Evolutionary conservation across 2,888 invertebrate genomes (phyloP).

Genomic region (Lasius platythorax): DNA sequence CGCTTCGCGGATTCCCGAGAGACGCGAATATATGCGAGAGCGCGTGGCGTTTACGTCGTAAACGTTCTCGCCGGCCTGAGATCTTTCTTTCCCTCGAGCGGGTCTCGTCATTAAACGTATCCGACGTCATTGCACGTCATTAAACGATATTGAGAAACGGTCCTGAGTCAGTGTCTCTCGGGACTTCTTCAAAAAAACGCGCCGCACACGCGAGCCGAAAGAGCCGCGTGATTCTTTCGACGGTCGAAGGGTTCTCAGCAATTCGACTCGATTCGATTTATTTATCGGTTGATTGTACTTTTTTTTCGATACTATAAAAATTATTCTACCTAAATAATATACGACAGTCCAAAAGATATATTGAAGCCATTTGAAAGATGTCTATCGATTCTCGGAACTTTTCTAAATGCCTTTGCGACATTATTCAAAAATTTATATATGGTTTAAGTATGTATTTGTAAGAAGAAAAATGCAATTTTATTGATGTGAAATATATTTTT

Average conservation of each 20-base stretch:
- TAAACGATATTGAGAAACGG: conserved; percentile 17
- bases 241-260: conserved; percentile 33
- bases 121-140: not conserved
- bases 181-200: conserved; percentile 17
- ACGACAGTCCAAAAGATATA: not conserved
- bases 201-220: conserved; percentile 28
- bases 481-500: not conserved
- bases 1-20: conserved; percentile 26
- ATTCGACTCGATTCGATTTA: not conserved
- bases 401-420: not conserved
- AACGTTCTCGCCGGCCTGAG: conserved; percentile 49
- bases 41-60: conserved; percentile 15
- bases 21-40: conserved; percentile 45
- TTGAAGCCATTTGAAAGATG: not conserved
- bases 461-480: not conserved
- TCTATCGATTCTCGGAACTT: not conserved
- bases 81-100: conserved; percentile 65
- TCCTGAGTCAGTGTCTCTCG: not conserved
- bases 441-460: not conserved
- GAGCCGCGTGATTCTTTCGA: conserved; percentile 22
- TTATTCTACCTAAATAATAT: not conserved
- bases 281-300: not conserved
- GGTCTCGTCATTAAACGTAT: conserved; percentile 62
- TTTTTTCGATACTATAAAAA: not conserved
- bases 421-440: not conserved